Base-by-base conservation (phyloP, 2,113 vertebrate genomes). In the Pelodiscus sinensis region DNA sequence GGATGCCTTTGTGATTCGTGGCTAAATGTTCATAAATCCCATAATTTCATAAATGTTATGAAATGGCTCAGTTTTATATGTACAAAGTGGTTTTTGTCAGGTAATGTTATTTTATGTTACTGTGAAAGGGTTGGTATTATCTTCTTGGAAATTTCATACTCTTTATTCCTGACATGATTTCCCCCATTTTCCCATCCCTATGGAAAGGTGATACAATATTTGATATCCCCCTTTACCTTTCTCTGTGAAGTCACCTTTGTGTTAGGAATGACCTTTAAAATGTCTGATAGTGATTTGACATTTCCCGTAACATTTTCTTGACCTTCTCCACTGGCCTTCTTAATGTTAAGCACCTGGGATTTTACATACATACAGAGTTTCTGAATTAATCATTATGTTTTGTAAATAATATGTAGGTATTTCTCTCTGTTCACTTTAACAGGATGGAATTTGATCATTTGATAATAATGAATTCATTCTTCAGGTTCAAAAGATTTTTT, bases 331-430 rank as follows among this genome's bases (percentile, higher is more conserved):
- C 83, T 24, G 65, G 77, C 87, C 25, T 86, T 87, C 85, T 81
- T 55, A 92, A 83, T 83, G 44, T 89, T 93, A 90, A 92, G 84
- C 25, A 90, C 38, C 89, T 58, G 58, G 35, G 87, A 87, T 87
- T 79, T 65, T 90, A 52, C 85, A 87, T 85, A 4, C 44, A 82
- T 29, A 88, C 22, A 52, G 25, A 51, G 81, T 86, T 82, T 14
- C 1, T 4, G 16, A 77, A 85, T 87, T 78, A 89, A 71, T 16
- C 89, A 84, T 82, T 87, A 87, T 86, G 38, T 88, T 77, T 84
- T 85, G 1, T 89, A 90, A 90, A 94, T 65, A 73, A 77, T 56
- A 86, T 79, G 50, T 6, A 79, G 10, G 52, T 88, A 55, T 52
- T 81, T 82, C 35, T 77, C 21, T 50, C 22, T 50, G 12, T 12